These are phyloP conservation scores for Neosilurus hyrtlii DNA, from an alignment of 2,797 vertebrate genomes.

Conservation along the genomic window DNA sequence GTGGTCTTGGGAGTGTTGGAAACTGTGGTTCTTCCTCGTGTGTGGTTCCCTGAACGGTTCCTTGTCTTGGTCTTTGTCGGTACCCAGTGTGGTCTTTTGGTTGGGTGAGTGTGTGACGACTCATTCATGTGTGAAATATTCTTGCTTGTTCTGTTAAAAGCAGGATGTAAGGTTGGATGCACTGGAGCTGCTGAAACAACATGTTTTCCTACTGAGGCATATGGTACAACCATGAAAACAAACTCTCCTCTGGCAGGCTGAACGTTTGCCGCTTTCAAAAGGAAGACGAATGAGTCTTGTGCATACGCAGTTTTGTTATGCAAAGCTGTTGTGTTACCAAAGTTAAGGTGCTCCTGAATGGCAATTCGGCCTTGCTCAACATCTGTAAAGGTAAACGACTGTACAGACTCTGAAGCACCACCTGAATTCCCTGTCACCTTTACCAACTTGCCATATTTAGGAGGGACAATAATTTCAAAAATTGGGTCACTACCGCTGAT, in stretches of 20 bases:
- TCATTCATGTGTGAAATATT: slow-evolving; percentile 47
- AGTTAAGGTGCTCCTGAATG: slow-evolving; percentile 75
- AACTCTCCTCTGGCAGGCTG: slow-evolving; percentile 81
- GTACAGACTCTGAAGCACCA: slow-evolving; percentile 62
- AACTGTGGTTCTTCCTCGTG: slow-evolving; percentile 53
- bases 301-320: slow-evolving; percentile 62
- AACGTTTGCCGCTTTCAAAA: slow-evolving; percentile 81
- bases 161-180: slow-evolving; percentile 45
- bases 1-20: slow-evolving; percentile 46
- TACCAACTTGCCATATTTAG: slow-evolving; percentile 79
- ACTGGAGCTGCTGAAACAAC: slow-evolving; percentile 53
- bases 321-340: slow-evolving; percentile 54
- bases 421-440: slow-evolving; percentile 67
- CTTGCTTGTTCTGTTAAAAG: slow-evolving; percentile 56
- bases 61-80: slow-evolving; percentile 61
- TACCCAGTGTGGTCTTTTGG: slow-evolving; percentile 59
- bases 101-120: slow-evolving; percentile 62
- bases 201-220: slow-evolving; percentile 63
- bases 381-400: slow-evolving; percentile 81
- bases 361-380: slow-evolving; percentile 78
- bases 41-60: slow-evolving; percentile 67
- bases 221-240: slow-evolving; percentile 79
- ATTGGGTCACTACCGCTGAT: slow-evolving; percentile 78
- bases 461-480: slow-evolving; percentile 80
- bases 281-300: slow-evolving; percentile 84